A percentile compares a stretch with the other conserved stretches of the same genome.
These are phyloP conservation scores for Valencia hispanica DNA, from an alignment of 2,797 vertebrate genomes.

Conservation along the genomic window DNA sequence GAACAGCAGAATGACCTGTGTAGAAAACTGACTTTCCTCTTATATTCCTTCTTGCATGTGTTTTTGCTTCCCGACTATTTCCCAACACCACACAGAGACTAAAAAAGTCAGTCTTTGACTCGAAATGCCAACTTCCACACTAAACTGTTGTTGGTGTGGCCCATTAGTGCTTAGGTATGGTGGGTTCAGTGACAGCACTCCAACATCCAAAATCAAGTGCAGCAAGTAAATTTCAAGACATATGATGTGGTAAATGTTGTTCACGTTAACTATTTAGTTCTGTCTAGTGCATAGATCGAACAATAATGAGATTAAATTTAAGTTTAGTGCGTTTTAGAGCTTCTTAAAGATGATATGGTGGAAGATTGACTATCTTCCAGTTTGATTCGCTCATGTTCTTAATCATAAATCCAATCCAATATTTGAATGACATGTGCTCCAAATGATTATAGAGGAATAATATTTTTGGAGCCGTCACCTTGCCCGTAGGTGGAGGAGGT, in stretches of 20 bases:
- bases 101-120: neutral
- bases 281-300: neutral
- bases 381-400: conserved; percentile 1
- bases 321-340: neutral
- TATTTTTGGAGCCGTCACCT: conserved; percentile 57
- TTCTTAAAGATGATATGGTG: neutral
- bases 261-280: neutral
- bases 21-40: neutral
- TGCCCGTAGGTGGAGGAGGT: conserved; percentile 60
- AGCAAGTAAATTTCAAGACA: neutral
- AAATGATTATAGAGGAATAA: conserved; percentile 55
- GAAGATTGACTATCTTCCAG: neutral
- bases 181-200: neutral
- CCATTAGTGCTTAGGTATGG: neutral
- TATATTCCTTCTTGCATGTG: neutral
- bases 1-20: no score
- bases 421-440: conserved; percentile 23
- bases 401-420: neutral
- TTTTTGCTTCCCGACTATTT: no score
- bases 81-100: neutral
- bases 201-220: neutral
- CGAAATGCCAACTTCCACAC: neutral
- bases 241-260: neutral
- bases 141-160: neutral
- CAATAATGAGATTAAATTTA: neutral